phyloP scores from a whole-genome alignment of 2,888 invertebrate species.

The Keiferia lycopersicella region DNA sequence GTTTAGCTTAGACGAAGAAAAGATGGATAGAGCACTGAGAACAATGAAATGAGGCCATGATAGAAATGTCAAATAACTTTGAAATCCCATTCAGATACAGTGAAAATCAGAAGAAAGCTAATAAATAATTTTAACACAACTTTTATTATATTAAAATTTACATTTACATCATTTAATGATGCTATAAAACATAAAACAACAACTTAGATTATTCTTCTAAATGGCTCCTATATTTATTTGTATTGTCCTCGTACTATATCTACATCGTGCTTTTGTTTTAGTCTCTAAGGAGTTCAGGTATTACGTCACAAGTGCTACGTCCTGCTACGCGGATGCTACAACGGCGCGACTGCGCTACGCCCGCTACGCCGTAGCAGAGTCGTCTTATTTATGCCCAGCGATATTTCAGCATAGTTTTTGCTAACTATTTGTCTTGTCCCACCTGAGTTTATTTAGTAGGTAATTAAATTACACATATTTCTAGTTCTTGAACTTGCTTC shows the following conservation, averaged over 20 bases:
- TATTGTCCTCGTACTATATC: neutral
- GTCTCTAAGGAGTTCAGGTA: constrained; percentile 55
- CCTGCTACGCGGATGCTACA: constrained; percentile 46
- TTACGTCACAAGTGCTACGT: constrained; percentile 52
- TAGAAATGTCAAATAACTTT: too few species aligned
- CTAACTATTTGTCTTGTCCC: constrained; percentile 45
- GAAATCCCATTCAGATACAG: too few species aligned
- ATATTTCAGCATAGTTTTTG: constrained; percentile 64
- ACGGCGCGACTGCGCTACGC: constrained; percentile 45
- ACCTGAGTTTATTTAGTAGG: constrained; percentile 29
- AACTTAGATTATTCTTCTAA: too few species aligned
- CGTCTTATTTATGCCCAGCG: constrained; percentile 65
- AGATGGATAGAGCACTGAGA: neutral
- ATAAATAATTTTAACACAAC: too few species aligned
- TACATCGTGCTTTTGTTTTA: neutral
- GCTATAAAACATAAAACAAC: too few species aligned
- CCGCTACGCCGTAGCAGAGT: constrained; percentile 51
- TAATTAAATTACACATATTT: constrained; percentile 27
- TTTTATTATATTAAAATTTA: too few species aligned
- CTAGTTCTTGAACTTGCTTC: constrained; percentile 1
- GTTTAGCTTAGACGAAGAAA: constrained; percentile 45
- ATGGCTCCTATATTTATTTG: neutral
- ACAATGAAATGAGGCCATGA: too few species aligned
- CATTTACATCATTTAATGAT: too few species aligned
- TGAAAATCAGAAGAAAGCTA: too few species aligned